These are phyloP conservation scores for Amphiprion percula DNA, from an alignment of 2,113 vertebrate genomes.

Conservation along the genomic window DNA sequence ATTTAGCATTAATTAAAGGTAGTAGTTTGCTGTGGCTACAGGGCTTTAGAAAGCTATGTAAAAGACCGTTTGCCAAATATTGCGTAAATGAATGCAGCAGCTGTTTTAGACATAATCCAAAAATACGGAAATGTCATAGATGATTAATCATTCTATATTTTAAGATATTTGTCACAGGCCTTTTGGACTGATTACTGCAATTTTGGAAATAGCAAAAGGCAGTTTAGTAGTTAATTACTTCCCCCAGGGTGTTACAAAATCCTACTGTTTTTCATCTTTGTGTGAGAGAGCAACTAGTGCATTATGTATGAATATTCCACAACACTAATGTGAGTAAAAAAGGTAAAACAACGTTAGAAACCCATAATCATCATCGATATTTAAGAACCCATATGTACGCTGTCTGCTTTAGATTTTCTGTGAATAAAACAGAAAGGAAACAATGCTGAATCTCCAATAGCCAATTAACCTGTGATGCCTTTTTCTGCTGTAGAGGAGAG, in stretches of 20 bases:
- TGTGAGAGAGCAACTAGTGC: background rate
- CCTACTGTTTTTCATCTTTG: background rate
- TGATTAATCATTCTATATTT: conserved; percentile 1
- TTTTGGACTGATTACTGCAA: background rate
- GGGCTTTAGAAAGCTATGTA: too few relatives aligned
- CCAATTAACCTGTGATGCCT: conserved; percentile 24
- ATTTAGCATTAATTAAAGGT: too few relatives aligned
- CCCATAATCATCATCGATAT: background rate
- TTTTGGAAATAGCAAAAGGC: conserved; percentile 18
- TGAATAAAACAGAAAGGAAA: background rate
- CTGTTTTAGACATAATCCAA: background rate
- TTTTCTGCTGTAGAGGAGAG: conserved; percentile 3
- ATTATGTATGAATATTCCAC: background rate
- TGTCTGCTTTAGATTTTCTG: background rate
- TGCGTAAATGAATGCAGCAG: background rate
- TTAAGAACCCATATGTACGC: background rate
- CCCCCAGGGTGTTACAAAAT: background rate
- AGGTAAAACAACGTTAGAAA: background rate
- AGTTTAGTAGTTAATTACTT: background rate
- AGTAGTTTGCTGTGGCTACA: too few relatives aligned
- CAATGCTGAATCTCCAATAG: background rate
- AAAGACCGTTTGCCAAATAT: too few relatives aligned
- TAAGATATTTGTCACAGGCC: background rate
- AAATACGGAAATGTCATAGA: background rate
- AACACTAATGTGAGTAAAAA: background rate